Evolutionary conservation across 1,140 invertebrate species (phyloP).

Genomic region (Polyergus mexicanus): DNA sequence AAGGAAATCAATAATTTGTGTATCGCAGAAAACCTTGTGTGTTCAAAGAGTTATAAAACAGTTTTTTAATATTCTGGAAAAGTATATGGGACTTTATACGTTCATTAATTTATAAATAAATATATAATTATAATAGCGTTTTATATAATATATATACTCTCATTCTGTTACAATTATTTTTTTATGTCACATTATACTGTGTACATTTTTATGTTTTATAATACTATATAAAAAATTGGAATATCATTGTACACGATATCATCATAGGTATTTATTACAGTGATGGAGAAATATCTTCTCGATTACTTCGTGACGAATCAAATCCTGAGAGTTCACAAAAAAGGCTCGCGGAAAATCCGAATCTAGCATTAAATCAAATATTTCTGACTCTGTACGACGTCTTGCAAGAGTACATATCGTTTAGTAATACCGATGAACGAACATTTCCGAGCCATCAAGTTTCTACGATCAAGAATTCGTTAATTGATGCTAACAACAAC

Average conservation of each 20-base stretch:
- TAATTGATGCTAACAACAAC: conserved; percentile 49
- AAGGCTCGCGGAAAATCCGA: neutral
- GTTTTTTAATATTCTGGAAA: neutral
- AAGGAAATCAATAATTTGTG: neutral
- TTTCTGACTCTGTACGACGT: conserved; percentile 52
- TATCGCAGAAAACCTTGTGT: neutral
- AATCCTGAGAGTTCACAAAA: neutral
- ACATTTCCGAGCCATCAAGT: neutral
- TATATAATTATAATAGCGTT: neutral
- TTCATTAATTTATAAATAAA: conserved; percentile 33
- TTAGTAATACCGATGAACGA: neutral
- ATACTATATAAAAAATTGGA: conserved; percentile 4
- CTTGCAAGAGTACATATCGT: conserved; percentile 48
- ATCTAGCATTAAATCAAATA: conserved; percentile 34
- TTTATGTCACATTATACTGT: neutral
- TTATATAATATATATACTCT: neutral
- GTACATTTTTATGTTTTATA: neutral
- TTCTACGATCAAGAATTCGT: neutral
- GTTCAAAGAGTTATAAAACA: conserved; percentile 3
- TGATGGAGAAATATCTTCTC: conserved; percentile 2
- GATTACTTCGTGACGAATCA: neutral
- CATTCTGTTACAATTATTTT: neutral
- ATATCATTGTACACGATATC: neutral
- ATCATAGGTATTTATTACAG: conserved; percentile 68
- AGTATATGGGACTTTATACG: conserved; percentile 17